These are phyloP conservation scores for Cyrtorhinus lividipennis DNA, from an alignment of 1,140 invertebrate species.

Conservation along the genomic window DNA sequence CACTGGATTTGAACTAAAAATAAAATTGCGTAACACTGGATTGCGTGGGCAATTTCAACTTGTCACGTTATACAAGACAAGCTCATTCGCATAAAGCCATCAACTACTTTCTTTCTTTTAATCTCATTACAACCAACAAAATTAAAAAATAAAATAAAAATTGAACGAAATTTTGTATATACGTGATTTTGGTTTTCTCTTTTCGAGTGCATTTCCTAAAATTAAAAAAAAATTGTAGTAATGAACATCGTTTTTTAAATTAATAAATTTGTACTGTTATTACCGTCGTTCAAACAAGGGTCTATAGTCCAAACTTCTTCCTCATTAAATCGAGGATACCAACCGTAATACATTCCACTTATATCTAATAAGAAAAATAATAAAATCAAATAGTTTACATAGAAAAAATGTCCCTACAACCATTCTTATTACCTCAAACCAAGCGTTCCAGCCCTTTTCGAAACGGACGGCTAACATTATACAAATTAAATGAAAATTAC, in stretches of 20 bases:
- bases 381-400: neutral
- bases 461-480: neutral
- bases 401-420: neutral
- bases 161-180: neutral
- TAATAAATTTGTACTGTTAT: neutral
- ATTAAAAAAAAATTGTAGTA: no score
- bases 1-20: no score
- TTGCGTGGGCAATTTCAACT: no score
- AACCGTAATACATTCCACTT: neutral
- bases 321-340: neutral
- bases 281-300: neutral
- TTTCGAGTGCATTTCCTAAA: neutral
- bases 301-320: conserved; percentile 1
- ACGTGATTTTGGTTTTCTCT: neutral
- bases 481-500: neutral
- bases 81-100: no score
- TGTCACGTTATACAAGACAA: no score
- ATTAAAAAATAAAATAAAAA: neutral
- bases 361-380: neutral
- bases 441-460: neutral
- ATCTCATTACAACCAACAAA: neutral
- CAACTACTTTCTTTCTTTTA: neutral
- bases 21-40: no score
- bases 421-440: neutral
- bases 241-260: neutral